Base-by-base conservation (phyloP, 1,140 invertebrate genomes). In the Meloidogyne floridensis region DNA sequence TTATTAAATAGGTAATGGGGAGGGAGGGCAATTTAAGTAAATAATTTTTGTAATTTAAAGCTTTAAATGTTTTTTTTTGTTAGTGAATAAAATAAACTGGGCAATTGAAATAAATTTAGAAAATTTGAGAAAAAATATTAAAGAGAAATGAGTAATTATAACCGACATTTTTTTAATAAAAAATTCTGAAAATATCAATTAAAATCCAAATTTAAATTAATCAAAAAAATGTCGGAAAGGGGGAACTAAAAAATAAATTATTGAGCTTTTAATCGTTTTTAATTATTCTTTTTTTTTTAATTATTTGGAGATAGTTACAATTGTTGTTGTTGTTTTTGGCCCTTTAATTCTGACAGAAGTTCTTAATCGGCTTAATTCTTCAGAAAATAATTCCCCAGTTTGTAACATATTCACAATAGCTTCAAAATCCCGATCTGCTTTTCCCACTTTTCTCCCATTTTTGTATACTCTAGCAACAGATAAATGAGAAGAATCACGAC, bases 371-470 rank as follows among this genome's bases (percentile, higher is more conserved):
- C 75, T 95, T 83, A 98, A 95, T 89, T 98, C 96, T 90, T 98
- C 96, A 0, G 95, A 95, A 90, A 98, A 98, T 0, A 98, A 95
- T 89, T 98, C 96, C 0, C 96, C 97, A 0, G 96, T 97, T 86
- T 96, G 92, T 18, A 98, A 91, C 0, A 96, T 96, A 3, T 95
- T 97, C 87, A 98, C 98, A 53, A 98, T 91, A 91, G 98, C 96
- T 90, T 98, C 96, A 91, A 98, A 98, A 91, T 98, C 96, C 65
- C 91, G 91, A 81, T 91, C 90, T 74, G 88, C 84, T 18, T 65
- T 65, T 65, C 59, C 59, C 6, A 65, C n/a, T 65, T 15, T 65
- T n/a, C 5, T 6, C 6, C 59, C 59, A 65, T 65, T 65, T 65
- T n/a, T 65, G 2, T 65, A 65, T n/a, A 65, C 59, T n/a, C 59